phyloP scores from a whole-genome alignment of 2,113 vertebrate genomes.

The Odocoileus virginianus region DNA sequence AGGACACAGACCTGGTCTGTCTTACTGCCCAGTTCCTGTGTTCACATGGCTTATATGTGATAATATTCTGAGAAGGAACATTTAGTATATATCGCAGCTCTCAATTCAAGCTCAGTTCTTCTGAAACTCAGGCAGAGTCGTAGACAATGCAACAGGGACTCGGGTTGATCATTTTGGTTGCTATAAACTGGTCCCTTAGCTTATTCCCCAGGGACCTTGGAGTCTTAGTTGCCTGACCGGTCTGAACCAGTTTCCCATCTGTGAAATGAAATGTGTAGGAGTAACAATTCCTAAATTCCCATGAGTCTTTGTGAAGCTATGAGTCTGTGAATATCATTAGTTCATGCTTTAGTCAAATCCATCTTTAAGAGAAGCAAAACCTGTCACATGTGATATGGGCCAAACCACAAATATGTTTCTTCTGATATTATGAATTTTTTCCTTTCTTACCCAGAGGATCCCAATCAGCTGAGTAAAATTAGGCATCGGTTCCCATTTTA shows the following conservation, averaged over 20 bases:
- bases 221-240: neutral
- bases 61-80: neutral
- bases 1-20: neutral
- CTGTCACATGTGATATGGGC: neutral
- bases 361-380: neutral
- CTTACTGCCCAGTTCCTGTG: neutral
- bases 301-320: neutral
- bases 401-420: neutral
- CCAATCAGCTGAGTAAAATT: neutral
- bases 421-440: neutral
- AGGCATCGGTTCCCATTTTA: neutral
- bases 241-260: neutral
- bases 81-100: neutral
- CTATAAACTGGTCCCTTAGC: neutral
- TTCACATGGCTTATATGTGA: neutral
- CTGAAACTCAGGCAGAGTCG: neutral
- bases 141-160: neutral
- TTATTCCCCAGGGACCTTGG: neutral
- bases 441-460: neutral
- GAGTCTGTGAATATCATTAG: neutral
- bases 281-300: neutral
- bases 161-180: neutral
- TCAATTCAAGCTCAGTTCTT: neutral
- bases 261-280: neutral
- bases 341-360: neutral